Conservation (phyloP, 2,888 invertebrate genomes). For the Adelognathus sp. region DNA sequence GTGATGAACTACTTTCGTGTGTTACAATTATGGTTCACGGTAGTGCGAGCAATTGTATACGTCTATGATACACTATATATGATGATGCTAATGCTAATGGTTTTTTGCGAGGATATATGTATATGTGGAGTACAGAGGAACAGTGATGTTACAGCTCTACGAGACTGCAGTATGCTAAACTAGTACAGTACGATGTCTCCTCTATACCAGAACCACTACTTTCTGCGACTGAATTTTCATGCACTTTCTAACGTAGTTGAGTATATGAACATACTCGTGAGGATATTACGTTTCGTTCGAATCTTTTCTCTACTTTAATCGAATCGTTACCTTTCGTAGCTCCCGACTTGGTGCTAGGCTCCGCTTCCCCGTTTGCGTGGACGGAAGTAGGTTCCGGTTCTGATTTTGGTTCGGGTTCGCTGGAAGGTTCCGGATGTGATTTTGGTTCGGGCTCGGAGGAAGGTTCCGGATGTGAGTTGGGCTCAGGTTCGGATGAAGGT, state of each 20-base stretch:
- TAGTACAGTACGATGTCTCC: not conserved
- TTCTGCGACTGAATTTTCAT: constrained; percentile 46
- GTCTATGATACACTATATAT: constrained; percentile 53
- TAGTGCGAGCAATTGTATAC: constrained; percentile 41
- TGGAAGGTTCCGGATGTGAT: constrained; percentile 69
- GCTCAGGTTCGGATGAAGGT: constrained; percentile 80
- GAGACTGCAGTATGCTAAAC: constrained; percentile 23
- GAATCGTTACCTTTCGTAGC: constrained; percentile 74
- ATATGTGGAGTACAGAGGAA: constrained; percentile 8
- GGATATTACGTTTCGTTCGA: constrained; percentile 25
- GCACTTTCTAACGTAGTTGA: constrained; percentile 58
- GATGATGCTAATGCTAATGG: constrained; percentile 21
- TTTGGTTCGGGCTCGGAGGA: constrained; percentile 79
- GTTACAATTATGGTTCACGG: constrained; percentile 45
- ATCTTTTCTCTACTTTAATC: constrained; percentile 31
- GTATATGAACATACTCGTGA: constrained; percentile 12
- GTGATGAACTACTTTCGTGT: constrained; percentile 46
- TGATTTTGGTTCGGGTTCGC: constrained; percentile 75
- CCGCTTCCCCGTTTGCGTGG: constrained; percentile 65
- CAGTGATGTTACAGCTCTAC: constrained; percentile 44
- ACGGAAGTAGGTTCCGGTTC: constrained; percentile 78
- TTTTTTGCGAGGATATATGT: constrained; percentile 25
- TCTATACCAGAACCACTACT: constrained; percentile 48
- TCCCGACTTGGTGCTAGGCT: constrained; percentile 71
- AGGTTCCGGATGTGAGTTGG: constrained; percentile 74